A percentile compares a stretch with the other conserved stretches of the same genome.
Evolutionary conservation across 2,888 invertebrate genomes (phyloP).

Genomic region (Trachelus iudaicus): DNA sequence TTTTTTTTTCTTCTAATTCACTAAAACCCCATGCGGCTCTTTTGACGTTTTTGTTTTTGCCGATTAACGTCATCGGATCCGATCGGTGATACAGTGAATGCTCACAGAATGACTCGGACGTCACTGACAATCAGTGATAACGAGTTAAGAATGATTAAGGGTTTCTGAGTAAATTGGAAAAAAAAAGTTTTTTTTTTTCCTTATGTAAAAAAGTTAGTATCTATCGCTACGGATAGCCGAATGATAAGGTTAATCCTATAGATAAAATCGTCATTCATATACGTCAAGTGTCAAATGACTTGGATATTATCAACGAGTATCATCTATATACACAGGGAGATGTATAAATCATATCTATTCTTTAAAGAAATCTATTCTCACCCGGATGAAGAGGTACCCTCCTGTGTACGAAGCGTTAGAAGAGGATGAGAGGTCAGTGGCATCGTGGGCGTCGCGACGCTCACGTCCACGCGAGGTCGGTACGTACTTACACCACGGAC

Average conservation of each 20-base stretch:
- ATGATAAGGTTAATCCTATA: neutral
- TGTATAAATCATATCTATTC: neutral
- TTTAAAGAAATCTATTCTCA: neutral
- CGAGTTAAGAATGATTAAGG: neutral
- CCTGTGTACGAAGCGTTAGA: neutral
- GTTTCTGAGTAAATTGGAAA: neutral
- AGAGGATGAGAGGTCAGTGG: neutral
- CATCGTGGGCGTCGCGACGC: slow-evolving; percentile 2
- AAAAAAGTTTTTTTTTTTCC: neutral
- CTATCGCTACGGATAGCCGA: neutral
- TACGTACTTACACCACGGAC: neutral
- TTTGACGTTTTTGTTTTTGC: neutral
- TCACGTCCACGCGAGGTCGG: neutral
- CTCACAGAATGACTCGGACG: neutral
- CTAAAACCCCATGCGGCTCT: neutral
- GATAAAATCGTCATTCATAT: neutral
- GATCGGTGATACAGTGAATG: neutral
- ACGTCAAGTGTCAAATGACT: neutral
- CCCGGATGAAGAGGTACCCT: neutral
- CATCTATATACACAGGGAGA: neutral
- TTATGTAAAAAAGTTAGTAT: neutral
- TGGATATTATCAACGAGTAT: neutral
- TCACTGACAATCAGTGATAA: too few relatives aligned
- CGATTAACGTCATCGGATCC: neutral
- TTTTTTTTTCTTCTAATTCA: neutral